A percentile compares a stretch with the other conserved stretches of the same genome.
Evolutionary conservation across 2,888 invertebrate species (phyloP).

Genomic region (Ctena decussata): DNA sequence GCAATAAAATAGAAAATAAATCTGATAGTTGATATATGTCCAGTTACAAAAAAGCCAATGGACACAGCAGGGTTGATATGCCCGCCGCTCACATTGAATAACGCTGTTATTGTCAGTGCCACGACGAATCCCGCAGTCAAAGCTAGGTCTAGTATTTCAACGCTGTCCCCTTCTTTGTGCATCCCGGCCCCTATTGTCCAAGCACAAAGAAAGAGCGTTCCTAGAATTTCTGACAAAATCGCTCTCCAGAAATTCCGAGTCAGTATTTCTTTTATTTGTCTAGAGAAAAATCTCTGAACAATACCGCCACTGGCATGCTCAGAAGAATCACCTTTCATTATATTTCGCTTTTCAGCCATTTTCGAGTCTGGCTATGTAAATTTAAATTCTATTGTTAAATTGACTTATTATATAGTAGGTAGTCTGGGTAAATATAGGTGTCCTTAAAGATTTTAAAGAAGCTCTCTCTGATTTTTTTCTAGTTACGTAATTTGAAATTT

Average conservation of each 20-base stretch:
- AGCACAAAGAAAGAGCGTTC: conserved; percentile 68
- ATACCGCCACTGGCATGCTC: background rate
- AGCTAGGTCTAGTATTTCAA: conserved; percentile 56
- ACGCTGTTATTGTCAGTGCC: conserved; percentile 64
- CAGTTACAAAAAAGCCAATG: conserved; percentile 61
- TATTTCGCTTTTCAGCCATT: background rate
- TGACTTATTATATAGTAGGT: too few relatives aligned
- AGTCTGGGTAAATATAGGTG: too few relatives aligned
- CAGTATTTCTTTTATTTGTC: conserved; percentile 70
- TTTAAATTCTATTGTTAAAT: too few relatives aligned
- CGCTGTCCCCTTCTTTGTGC: conserved; percentile 17
- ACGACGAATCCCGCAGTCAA: conserved; percentile 74
- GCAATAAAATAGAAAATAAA: conserved; percentile 67
- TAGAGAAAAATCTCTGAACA: background rate
- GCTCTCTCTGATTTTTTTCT: too few relatives aligned
- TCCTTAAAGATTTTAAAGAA: too few relatives aligned
- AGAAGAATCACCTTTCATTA: background rate
- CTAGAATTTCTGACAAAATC: conserved; percentile 73
- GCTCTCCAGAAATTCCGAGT: conserved; percentile 73
- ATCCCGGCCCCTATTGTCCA: conserved; percentile 68
- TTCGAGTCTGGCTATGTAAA: background rate
- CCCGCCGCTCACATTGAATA: conserved; percentile 74
- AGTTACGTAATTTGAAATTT: too few relatives aligned
- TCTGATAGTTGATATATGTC: conserved; percentile 56
- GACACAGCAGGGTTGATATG: conserved; percentile 78